A percentile compares a stretch with the other conserved stretches of the same genome.
Conservation (phyloP, 2,113 vertebrate genomes). For the Talpa occidentalis region DNA sequence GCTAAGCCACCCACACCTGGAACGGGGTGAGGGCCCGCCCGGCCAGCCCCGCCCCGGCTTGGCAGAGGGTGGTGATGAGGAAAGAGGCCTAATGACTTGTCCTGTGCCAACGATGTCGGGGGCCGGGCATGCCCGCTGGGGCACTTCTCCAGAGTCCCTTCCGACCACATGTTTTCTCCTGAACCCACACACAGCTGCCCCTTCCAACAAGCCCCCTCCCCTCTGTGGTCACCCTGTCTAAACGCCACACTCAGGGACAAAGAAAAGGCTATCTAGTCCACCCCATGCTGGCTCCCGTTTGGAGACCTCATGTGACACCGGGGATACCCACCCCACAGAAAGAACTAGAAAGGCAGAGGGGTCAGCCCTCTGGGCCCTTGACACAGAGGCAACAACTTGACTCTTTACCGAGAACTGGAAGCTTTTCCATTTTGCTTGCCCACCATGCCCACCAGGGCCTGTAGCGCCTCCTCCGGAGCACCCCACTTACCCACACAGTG, state of each 20-base stretch:
- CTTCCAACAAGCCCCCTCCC: slow-evolving; percentile 77
- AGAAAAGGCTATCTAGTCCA: not conserved
- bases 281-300: slow-evolving; percentile 47
- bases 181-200: slow-evolving; percentile 74
- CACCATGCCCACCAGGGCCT: not conserved
- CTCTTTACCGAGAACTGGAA: not conserved
- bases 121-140: slow-evolving; percentile 76
- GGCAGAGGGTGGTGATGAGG: slow-evolving; percentile 63
- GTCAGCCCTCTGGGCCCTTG: accelerated
- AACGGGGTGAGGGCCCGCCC: not conserved
- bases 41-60: slow-evolving; percentile 48
- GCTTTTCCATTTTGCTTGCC: too few species aligned
- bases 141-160: slow-evolving; percentile 73
- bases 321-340: not conserved
- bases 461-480: accelerated
- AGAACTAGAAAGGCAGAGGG: slow-evolving; percentile 43
- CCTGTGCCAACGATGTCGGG: slow-evolving; percentile 74
- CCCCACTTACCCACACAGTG: slow-evolving; percentile 85
- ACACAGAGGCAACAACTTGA: not conserved
- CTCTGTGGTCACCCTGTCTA: slow-evolving; percentile 52
- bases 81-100: slow-evolving; percentile 75
- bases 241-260: slow-evolving; percentile 64
- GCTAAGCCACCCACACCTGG: slow-evolving; percentile 9
- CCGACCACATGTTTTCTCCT: slow-evolving; percentile 74
- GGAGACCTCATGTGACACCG: slow-evolving; percentile 51